Percentiles rank a stretch among this genome's conserved stretches.
These are phyloP conservation scores for Falcaria lacertinaria DNA, from an alignment of 2,888 invertebrate genomes.

Conservation along the genomic window DNA sequence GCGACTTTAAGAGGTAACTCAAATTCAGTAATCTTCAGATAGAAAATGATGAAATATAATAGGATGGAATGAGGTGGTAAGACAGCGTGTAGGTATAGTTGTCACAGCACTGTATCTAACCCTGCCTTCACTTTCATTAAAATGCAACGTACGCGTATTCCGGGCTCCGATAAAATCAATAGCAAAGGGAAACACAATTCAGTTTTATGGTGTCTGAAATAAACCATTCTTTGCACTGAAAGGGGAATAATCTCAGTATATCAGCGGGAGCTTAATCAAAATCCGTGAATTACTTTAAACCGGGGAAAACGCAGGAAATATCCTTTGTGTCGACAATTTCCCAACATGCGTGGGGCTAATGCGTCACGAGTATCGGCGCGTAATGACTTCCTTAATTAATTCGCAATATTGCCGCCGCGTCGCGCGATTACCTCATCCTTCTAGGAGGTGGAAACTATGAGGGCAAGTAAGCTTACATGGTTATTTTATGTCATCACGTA, in stretches of 20 bases:
- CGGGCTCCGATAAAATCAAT: conserved; percentile 56
- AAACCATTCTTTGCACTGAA: conserved; percentile 78
- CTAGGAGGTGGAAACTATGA: conserved; percentile 12
- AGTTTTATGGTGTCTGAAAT: conserved; percentile 76
- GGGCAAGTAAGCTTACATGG: not conserved
- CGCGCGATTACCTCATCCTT: conserved; percentile 17
- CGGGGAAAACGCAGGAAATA: conserved; percentile 79
- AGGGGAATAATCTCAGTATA: conserved; percentile 76
- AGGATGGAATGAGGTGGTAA: no score
- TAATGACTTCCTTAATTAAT: conserved; percentile 80
- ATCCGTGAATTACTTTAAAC: conserved; percentile 79
- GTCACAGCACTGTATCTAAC: not conserved
- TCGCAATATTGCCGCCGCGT: conserved; percentile 57
- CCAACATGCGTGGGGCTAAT: conserved; percentile 73
- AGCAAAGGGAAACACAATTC: conserved; percentile 73
- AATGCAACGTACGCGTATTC: no score
- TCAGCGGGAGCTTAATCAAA: conserved; percentile 78
- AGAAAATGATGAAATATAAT: no score
- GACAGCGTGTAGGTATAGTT: no score
- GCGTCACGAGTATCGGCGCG: conserved; percentile 73
- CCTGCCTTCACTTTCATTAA: conserved; percentile 29
- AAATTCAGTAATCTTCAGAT: no score
- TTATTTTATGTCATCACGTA: no score
- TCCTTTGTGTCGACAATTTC: conserved; percentile 77
- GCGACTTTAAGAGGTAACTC: no score